A percentile compares a stretch with the other conserved stretches of the same genome.
phyloP scores from a whole-genome alignment of 2,113 vertebrate genomes.

The Lasiurus borealis region DNA sequence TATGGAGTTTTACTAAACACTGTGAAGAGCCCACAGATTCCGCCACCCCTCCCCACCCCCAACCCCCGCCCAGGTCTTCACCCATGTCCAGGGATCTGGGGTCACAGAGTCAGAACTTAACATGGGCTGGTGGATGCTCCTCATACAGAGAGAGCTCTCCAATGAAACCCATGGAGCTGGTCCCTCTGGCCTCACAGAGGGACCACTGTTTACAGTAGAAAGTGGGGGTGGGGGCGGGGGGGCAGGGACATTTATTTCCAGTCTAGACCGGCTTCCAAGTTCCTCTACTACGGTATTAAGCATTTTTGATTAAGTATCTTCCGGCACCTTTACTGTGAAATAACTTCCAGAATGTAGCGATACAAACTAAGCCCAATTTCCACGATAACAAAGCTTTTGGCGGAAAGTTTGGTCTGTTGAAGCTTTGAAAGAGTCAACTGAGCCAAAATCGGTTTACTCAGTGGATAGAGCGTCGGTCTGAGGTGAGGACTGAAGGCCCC shows the following conservation, averaged over 20 bases:
- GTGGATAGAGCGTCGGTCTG: too few relatives aligned
- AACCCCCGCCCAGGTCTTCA: neutral
- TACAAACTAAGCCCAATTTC: slow-evolving; percentile 52
- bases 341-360: slow-evolving; percentile 51
- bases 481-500: too few relatives aligned
- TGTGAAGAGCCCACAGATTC: neutral
- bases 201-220: slow-evolving; percentile 79
- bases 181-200: slow-evolving; percentile 83
- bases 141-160: neutral
- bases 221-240: slow-evolving; percentile 61
- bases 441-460: too few relatives aligned
- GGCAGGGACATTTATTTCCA: slow-evolving; percentile 67
- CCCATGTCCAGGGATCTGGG: neutral
- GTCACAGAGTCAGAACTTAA: neutral
- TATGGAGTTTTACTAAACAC: neutral
- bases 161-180: slow-evolving; percentile 67
- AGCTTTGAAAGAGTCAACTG: neutral
- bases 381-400: neutral
- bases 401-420: slow-evolving; percentile 42
- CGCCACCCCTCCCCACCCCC: too few relatives aligned
- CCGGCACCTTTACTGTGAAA: slow-evolving; percentile 44
- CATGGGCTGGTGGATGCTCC: neutral
- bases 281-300: slow-evolving; percentile 48
- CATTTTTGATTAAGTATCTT: slow-evolving; percentile 18
- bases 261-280: slow-evolving; percentile 60